Conservation (phyloP, 1,140 invertebrate genomes). For the Heliconius nattereri region DNA sequence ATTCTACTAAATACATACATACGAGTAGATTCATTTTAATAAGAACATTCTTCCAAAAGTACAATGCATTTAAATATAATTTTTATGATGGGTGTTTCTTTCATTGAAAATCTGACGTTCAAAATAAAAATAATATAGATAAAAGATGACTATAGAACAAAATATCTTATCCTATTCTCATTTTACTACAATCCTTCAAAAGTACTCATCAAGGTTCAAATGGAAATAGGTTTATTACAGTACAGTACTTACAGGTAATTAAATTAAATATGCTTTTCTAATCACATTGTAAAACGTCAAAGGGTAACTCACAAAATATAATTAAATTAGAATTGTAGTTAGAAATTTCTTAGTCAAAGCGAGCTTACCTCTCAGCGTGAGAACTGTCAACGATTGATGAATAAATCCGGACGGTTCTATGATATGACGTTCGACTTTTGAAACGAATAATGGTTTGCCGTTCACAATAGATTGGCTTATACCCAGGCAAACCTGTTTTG, state of each 20-base stretch:
- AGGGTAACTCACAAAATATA: not conserved
- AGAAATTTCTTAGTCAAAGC: conserved; percentile 11
- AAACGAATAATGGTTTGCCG: conserved; percentile 71
- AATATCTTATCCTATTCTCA: too few species aligned
- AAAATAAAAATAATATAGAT: too few species aligned
- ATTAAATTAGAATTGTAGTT: not conserved
- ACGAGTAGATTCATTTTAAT: too few species aligned
- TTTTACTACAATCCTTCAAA: too few species aligned
- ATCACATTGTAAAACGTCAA: not conserved
- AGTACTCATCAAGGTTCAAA: too few species aligned
- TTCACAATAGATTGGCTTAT: conserved; percentile 78
- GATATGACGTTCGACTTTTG: conserved; percentile 81
- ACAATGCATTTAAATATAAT: too few species aligned
- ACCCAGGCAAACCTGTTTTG: conserved; percentile 62
- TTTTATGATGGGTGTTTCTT: too few species aligned
- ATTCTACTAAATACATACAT: too few species aligned
- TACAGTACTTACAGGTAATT: not conserved
- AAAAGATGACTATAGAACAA: too few species aligned
- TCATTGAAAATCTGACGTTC: too few species aligned
- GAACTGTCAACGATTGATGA: conserved; percentile 75
- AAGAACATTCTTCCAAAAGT: too few species aligned
- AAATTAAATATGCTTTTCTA: not conserved
- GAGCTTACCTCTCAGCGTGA: conserved; percentile 74
- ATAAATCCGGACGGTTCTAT: conserved; percentile 79
- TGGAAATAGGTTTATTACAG: too few species aligned